Percentiles rank a stretch among this genome's conserved stretches.
These are phyloP conservation scores for Thamnophis sirtalis DNA, from an alignment of 2,113 vertebrate genomes.

Conservation along the genomic window DNA sequence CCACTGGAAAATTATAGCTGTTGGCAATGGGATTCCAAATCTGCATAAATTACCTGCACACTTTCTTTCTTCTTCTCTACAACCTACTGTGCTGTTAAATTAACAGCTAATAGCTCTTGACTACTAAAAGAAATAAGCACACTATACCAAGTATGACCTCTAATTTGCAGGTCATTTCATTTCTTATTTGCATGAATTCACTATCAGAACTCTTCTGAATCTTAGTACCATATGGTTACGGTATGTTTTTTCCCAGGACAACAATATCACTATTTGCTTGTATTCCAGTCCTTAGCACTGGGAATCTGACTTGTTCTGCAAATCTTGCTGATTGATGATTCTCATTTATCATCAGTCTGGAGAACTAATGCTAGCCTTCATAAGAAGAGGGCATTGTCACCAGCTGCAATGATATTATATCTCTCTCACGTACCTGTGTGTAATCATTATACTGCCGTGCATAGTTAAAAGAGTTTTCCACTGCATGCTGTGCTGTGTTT, in stretches of 20 bases:
- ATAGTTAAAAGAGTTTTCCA: constrained; percentile 77
- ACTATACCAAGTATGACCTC: background rate
- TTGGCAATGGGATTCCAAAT: background rate
- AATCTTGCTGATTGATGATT: background rate
- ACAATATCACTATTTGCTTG: background rate
- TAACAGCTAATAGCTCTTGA: background rate
- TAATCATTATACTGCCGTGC: constrained; percentile 79
- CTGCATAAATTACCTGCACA: background rate
- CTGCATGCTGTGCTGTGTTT: constrained; percentile 67
- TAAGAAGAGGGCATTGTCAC: background rate
- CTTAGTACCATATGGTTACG: background rate
- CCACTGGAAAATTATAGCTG: too few relatives aligned
- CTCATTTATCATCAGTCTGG: background rate
- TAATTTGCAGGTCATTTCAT: background rate
- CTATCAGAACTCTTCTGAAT: background rate
- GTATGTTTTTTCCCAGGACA: background rate
- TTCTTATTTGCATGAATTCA: background rate
- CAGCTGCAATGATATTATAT: background rate
- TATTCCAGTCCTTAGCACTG: background rate
- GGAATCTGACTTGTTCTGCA: background rate
- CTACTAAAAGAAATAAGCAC: background rate
- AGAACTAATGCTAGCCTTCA: background rate
- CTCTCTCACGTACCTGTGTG: constrained; percentile 62
- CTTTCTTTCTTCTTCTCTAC: background rate
- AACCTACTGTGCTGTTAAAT: background rate